Conservation (phyloP, 53 echinoderm and acorn worm species). For the Luidia sarsii region DNA sequence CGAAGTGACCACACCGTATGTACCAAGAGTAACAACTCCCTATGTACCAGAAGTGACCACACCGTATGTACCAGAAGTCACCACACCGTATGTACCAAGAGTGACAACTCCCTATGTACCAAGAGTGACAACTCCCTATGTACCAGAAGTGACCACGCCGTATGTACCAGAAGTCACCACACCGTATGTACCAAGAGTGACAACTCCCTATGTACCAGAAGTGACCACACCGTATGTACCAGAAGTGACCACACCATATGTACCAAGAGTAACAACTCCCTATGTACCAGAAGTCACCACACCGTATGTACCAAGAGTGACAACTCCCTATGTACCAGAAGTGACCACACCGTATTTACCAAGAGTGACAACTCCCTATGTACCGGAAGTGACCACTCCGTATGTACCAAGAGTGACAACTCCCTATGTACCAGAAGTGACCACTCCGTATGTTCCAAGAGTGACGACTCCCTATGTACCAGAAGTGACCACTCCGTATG, state of each 20-base stretch:
- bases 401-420: conserved; percentile 9
- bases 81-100: not conserved
- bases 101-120: conserved; percentile 12
- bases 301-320: not conserved
- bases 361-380: not conserved
- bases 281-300: conserved; percentile 5
- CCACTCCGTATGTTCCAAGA: conserved; percentile 4
- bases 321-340: not conserved
- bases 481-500: conserved; percentile 6
- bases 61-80: not conserved
- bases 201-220: not conserved
- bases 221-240: conserved; percentile 1
- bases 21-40: conserved; percentile 10
- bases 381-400: not conserved
- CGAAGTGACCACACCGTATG: conserved; percentile 14
- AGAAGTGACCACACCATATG: conserved; percentile 19
- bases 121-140: not conserved
- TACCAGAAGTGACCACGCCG: not conserved
- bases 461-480: conserved; percentile 5
- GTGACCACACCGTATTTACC: conserved; percentile 4
- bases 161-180: not conserved
- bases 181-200: not conserved
- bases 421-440: no score
- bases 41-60: not conserved
- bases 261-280: conserved; percentile 11